Conservation (phyloP, 1,140 invertebrate genomes). For the Drosophila hydei region DNA sequence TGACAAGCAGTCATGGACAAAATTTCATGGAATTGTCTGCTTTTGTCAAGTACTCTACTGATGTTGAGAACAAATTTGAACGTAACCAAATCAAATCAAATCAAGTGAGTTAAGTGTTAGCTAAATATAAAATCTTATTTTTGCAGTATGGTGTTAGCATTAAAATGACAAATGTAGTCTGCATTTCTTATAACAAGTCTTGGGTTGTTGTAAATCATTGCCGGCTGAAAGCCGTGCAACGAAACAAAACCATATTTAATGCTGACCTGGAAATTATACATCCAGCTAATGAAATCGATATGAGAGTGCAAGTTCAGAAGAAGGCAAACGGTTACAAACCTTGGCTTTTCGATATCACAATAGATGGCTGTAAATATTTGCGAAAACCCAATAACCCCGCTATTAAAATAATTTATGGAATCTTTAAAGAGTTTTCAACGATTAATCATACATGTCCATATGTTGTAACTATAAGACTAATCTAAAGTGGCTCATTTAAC, state of each 20-base stretch:
- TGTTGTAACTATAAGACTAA: slow-evolving; percentile 13
- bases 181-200: neutral
- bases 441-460: slow-evolving; percentile 61
- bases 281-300: neutral
- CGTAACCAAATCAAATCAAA: too few relatives aligned
- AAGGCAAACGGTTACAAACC: slow-evolving; percentile 60
- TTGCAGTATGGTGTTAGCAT: neutral
- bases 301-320: slow-evolving; percentile 24
- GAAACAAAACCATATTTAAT: slow-evolving; percentile 7
- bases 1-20: too few relatives aligned
- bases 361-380: slow-evolving; percentile 56
- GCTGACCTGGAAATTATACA: neutral
- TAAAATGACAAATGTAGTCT: slow-evolving; percentile 5
- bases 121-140: too few relatives aligned
- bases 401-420: slow-evolving; percentile 10
- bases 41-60: too few relatives aligned
- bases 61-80: too few relatives aligned
- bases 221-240: neutral
- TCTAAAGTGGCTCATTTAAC: too few relatives aligned
- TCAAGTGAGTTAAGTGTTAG: too few relatives aligned
- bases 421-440: slow-evolving; percentile 54
- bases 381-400: too few relatives aligned
- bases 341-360: slow-evolving; percentile 34
- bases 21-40: too few relatives aligned
- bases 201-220: neutral